Evolutionary conservation across 2,888 invertebrate species (phyloP), one percentile per base, ranked within the genome.

Genomic region (Microchrysa polita): DNA sequence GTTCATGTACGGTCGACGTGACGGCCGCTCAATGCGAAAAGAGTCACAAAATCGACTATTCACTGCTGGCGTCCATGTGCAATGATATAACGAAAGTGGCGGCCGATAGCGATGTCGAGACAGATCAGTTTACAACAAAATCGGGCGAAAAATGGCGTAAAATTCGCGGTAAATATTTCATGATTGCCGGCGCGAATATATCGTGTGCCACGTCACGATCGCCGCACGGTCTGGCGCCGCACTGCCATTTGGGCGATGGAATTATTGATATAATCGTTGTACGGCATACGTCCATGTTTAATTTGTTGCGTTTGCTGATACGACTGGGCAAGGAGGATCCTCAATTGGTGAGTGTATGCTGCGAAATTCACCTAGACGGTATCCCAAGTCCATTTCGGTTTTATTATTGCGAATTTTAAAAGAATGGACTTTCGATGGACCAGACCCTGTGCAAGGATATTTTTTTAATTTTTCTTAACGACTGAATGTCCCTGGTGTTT

Each of bases 191-290:
- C 65, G 91, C 92, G 22, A 92, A 92, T 80, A 90, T 93, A 61
- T 91, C 91, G 53, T 94, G 94, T 81, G 89, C 91, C 27, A 93
- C 93, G 81, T 87, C 88, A 18, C 87, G 91, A 76, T 90, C 90
- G 79, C 93, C 92, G 0, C 88, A 90, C 80, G 94, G 94, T 60
- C 90, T 93, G 78, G 91, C 93, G 59, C 93, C 92, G 1, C 90
- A 88, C 79, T 90, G 91, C 81, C 94, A 94, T 82, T 85, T 93
- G 52, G 93, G 93, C 0, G 93, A 94, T 83, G 94, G 94, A 34
- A 91, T 89, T 81, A 86, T 92, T 74, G 92, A 94, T 84, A 86
- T 94, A 77, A 90, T 94, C 76, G 82, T 94, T 53, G 90, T 94
- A 48, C 88, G 88, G 59, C 90, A 92, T 80, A 92, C 93, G 20